Base-by-base conservation (phyloP, 2,888 invertebrate species). In the Agrochola lota region DNA sequence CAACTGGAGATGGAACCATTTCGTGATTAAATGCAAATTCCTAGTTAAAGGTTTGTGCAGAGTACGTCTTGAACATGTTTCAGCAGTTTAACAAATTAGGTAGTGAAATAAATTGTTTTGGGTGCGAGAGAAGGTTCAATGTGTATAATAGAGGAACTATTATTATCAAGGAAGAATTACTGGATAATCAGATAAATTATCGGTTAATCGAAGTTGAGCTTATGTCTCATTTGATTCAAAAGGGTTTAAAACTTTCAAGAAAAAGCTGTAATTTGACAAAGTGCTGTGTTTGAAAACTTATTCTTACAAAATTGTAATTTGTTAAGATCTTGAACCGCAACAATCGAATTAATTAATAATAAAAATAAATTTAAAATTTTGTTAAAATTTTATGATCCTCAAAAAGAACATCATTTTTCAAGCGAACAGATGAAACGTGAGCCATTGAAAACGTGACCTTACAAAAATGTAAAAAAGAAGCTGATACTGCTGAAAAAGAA, bases 21-120 rank as follows among this genome's bases (percentile, higher is more conserved):
- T 77, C 59, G 79, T 89, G 81, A 88, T 87, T 89, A 87, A 87
- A 88, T 88, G 88, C 76, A 88, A 88, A 88, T 88, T 84, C 74
- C 67, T 79, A 79, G 86, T 85, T 82, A 77, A 80, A 73, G 77
- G 73, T 79, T 78, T 74, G 72, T 68, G 82, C 75, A 78, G 70
- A 72, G 67, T 76, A 80, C 74, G 76, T 77, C 77, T 85, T 63
- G 78, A 87, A 83, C 82, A 84, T 81, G 77, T 78, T 77, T 30
- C 67, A 71, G 40, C 70, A 67, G 81, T 78, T 87, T 75, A 71
- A 86, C 87, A 85, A 88, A 88, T 87, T 87, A 71, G 64, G 60
- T 76, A 62, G 67, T 77, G 66, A 67, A 35, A 78, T 72, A 67
- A 72, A 85, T 59, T 75, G 69, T 68, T 82, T 26, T 15, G 15